Evolutionary conservation across 2,888 invertebrate species (phyloP).

Genomic region (Spisula subtruncata): DNA sequence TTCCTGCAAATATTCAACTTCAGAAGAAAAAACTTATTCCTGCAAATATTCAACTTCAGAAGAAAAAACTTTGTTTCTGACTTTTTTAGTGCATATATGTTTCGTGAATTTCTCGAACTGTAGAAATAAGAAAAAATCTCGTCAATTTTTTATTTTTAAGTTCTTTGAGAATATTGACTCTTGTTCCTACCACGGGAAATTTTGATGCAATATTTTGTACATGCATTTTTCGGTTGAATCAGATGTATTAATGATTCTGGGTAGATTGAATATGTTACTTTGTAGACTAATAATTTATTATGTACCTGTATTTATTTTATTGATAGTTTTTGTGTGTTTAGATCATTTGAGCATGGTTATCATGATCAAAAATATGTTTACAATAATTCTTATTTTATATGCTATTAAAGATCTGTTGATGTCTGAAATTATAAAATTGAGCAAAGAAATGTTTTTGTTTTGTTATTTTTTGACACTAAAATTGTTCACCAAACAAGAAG

Average conservation of each 20-base stretch:
- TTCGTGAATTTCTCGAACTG: too few species aligned
- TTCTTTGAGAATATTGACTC: too few species aligned
- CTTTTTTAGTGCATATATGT: too few species aligned
- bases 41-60: too few species aligned
- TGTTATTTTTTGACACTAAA: neutral
- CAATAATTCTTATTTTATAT: constrained; percentile 31
- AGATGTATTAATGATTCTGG: neutral
- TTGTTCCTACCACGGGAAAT: neutral
- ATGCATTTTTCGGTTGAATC: neutral
- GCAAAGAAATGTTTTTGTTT: neutral
- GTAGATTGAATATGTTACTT: neutral
- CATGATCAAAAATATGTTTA: neutral
- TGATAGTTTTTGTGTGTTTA: constrained; percentile 3
- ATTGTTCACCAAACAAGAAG: neutral
- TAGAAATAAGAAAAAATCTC: too few species aligned
- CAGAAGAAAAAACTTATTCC: too few species aligned
- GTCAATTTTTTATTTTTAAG: too few species aligned
- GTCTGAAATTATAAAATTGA: constrained; percentile 29
- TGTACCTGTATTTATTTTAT: neutral
- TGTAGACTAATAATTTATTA: neutral
- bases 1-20: too few species aligned
- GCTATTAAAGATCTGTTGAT: constrained; percentile 46
- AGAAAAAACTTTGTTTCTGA: too few species aligned
- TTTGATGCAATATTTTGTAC: neutral
- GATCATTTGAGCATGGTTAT: neutral